Conservation (phyloP, 2,113 vertebrate genomes). For the Carassius carassius region DNA sequence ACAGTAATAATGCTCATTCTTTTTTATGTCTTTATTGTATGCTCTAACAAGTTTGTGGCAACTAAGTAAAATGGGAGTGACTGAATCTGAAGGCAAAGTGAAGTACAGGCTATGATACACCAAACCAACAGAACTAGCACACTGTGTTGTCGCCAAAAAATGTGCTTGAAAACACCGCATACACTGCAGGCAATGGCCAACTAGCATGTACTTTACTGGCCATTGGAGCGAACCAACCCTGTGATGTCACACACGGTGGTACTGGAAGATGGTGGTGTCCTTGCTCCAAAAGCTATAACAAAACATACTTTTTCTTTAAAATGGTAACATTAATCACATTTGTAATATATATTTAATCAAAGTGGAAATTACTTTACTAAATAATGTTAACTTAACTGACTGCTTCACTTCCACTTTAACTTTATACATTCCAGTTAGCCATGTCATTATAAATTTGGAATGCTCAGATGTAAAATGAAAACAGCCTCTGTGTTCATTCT, state of each 20-base stretch:
- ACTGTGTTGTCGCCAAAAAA: background rate
- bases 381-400: too few relatives aligned
- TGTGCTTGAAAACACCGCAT: background rate
- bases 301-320: too few relatives aligned
- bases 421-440: background rate
- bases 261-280: too few relatives aligned
- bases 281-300: too few relatives aligned
- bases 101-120: background rate
- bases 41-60: background rate
- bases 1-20: background rate
- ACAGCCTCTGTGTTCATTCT: background rate
- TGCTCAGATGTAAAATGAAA: background rate
- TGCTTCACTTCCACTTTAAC: background rate
- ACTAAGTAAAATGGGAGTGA: background rate
- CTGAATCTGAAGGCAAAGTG: background rate
- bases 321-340: too few relatives aligned
- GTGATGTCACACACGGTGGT: too few relatives aligned
- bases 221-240: too few relatives aligned
- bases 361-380: too few relatives aligned
- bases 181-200: too few relatives aligned
- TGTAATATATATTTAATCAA: too few relatives aligned
- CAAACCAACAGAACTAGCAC: background rate
- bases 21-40: background rate
- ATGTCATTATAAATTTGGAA: background rate
- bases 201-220: too few relatives aligned